Evolutionary conservation across 2,797 vertebrate species (phyloP).

Genomic region (Distichodus sexfasciatus): DNA sequence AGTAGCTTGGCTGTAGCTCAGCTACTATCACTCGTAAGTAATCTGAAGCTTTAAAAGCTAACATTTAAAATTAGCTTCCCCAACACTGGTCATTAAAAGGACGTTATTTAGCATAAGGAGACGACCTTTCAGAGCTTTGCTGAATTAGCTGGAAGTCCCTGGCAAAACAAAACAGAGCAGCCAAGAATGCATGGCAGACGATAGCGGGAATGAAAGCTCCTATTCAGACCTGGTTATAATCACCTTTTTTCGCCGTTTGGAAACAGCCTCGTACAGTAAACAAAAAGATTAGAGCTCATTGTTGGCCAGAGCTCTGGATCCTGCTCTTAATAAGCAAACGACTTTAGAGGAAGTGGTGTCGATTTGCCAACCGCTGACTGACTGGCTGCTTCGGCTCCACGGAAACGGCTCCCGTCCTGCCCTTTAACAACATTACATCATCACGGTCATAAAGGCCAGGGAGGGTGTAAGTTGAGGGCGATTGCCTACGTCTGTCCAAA

Average conservation of each 20-base stretch:
- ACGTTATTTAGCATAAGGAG: constrained; percentile 21
- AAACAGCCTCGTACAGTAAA: constrained; percentile 13
- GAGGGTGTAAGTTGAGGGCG: not conserved
- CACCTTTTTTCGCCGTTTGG: constrained; percentile 15
- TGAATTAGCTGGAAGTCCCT: constrained; percentile 38
- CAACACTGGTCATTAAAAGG: too few species aligned
- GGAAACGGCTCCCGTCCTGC: not conserved
- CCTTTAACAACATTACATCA: constrained; percentile 20
- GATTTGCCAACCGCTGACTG: constrained; percentile 5
- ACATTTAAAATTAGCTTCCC: too few species aligned
- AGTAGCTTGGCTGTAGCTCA: too few species aligned
- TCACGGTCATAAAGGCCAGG: constrained; percentile 2
- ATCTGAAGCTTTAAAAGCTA: too few species aligned
- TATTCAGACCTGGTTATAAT: constrained; percentile 4
- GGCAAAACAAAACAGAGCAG: constrained; percentile 21
- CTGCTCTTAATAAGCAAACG: not conserved
- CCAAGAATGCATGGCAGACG: constrained; percentile 41
- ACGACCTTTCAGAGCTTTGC: constrained; percentile 25
- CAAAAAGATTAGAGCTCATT: constrained; percentile 24
- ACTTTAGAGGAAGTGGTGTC: not conserved
- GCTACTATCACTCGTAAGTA: too few species aligned
- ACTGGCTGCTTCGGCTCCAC: not conserved
- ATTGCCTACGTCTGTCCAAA: not conserved
- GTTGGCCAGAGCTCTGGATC: not conserved
- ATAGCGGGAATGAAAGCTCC: constrained; percentile 36